A percentile compares a stretch with the other conserved stretches of the same genome.
These are phyloP conservation scores for Zophobas atratus DNA, from an alignment of 1,140 invertebrate genomes.

Conservation along the genomic window DNA sequence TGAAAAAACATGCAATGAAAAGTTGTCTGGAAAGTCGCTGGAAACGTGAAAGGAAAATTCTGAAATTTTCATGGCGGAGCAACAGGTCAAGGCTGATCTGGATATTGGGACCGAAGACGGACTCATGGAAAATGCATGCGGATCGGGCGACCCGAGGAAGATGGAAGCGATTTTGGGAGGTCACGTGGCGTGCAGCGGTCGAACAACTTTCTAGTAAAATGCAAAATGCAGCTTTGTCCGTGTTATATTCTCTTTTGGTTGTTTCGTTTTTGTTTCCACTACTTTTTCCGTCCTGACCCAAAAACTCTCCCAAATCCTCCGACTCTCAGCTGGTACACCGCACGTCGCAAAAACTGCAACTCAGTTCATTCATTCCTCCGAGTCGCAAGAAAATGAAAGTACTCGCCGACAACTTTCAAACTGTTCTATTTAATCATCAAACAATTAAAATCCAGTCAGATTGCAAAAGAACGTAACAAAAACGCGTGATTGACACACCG, in stretches of 20 bases:
- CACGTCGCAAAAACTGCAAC: neutral
- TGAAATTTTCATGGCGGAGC: neutral
- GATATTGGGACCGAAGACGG: neutral
- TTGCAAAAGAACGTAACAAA: neutral
- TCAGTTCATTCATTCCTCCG: neutral
- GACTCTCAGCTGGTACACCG: too few species aligned
- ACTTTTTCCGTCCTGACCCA: neutral
- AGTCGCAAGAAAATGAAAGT: neutral
- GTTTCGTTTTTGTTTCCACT: neutral
- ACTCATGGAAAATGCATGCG: slow-evolving; percentile 1
- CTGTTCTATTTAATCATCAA: neutral
- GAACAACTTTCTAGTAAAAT: neutral
- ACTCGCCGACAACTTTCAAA: neutral
- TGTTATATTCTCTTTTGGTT: neutral
- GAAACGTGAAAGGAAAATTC: neutral
- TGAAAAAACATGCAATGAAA: slow-evolving; percentile 14
- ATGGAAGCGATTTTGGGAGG: neutral
- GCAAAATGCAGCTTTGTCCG: neutral
- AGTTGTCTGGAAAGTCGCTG: slow-evolving; percentile 3
- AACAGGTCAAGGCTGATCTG: neutral
- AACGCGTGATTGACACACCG: too few species aligned
- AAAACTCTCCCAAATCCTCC: neutral
- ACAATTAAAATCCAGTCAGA: neutral
- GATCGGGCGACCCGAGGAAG: neutral
- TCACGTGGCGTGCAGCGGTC: neutral